Base-by-base conservation (phyloP, 1,140 invertebrate species). In the Caerostris extrusa region DNA sequence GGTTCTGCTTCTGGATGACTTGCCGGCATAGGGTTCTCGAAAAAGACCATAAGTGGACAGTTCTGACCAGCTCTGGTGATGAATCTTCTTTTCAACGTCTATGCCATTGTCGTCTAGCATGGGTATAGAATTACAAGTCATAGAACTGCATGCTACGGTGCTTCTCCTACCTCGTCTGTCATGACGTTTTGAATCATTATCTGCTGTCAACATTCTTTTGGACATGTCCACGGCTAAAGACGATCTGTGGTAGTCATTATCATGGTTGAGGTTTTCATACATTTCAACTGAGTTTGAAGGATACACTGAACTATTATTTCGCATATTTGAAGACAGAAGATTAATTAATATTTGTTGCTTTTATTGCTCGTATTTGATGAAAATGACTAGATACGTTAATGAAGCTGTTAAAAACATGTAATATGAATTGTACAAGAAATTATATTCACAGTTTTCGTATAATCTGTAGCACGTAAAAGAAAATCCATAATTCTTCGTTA, bases 51-150 rank as follows among this genome's bases (percentile, higher is more conserved):
- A 91, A 50, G 69, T 81, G 34, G 53, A 53, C 57, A 91, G 19
- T 53, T 91, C 89, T 7, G 89, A 77, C 89, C 64, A 91, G 56
- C 89, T 91, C 12, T 81, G 89, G 56, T 91, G 89, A 61, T 61
- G 71, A 7, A 55, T 50, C 50, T 60, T 77, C 7, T 58, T 58
- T 2, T 85, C 82, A 64, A 17, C 14, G 67, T 50, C 64, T 17
- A 19, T 90, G 12, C 7, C 53, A 19, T 55, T 90, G 60, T 88
- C 60, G 34, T 61, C 71, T 10, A 50, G 8, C 3, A 50, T 82
- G 14, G 19, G 7, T 19, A 56, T 12, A 3, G 85, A 87, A 12
- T 7, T 56, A 5, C 14, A 8, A 83, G 17, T n/a, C 82, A 83
- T 83, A 50, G 19, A 50, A 4, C 58, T 14, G n/a, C 89, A 91